Conservation (phyloP, 2,113 vertebrate genomes). For the Equus przewalskii region DNA sequence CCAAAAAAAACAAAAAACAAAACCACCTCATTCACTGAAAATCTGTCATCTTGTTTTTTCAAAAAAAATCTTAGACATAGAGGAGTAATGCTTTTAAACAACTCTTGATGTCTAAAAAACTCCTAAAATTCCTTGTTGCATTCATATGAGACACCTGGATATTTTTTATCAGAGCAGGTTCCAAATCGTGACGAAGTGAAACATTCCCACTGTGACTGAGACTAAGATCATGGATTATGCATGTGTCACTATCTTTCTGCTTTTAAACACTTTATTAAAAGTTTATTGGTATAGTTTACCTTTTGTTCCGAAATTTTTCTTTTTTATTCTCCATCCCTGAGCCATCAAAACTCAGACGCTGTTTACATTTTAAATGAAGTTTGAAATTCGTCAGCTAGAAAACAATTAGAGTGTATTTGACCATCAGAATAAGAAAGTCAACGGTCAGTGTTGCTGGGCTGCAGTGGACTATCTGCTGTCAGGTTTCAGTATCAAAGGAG, state of each 20-base stretch:
- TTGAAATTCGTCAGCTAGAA: constrained; percentile 57
- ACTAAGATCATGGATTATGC: neutral
- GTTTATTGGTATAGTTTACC: neutral
- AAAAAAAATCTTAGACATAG: neutral
- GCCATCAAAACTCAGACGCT: constrained; percentile 1
- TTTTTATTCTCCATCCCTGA: constrained; percentile 1
- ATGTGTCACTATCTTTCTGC: neutral
- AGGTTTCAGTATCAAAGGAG: constrained; percentile 66
- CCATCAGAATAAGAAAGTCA: constrained; percentile 48
- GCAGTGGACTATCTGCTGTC: neutral
- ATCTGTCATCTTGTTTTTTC: neutral
- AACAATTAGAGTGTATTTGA: constrained; percentile 51
- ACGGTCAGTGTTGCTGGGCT: neutral
- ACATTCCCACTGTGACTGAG: neutral
- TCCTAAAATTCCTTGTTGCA: neutral
- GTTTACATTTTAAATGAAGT: constrained; percentile 45
- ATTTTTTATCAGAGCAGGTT: neutral
- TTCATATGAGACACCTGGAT: constrained; percentile 1
- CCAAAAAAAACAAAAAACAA: no score
- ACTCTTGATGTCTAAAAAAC: constrained; percentile 34
- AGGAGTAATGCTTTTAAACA: constrained; percentile 20
- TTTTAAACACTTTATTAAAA: constrained; percentile 48
- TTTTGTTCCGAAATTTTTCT: constrained; percentile 30
- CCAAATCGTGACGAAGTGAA: constrained; percentile 27
- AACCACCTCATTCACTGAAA: neutral